Conservation (phyloP, 2,888 invertebrate genomes). For the Aphidius colemani region DNA sequence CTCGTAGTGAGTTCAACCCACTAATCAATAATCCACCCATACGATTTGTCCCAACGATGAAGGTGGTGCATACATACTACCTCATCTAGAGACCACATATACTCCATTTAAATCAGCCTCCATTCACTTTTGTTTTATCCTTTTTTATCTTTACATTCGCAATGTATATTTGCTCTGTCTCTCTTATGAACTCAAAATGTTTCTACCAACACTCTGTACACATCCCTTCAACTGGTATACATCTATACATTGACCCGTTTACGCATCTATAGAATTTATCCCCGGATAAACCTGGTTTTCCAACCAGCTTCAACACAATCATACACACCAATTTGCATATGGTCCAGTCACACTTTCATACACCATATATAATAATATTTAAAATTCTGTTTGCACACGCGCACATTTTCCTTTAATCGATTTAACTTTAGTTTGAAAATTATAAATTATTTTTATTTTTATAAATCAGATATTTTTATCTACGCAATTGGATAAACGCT, state of each 20-base stretch:
- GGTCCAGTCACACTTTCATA: slow-evolving; percentile 29
- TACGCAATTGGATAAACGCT: not conserved
- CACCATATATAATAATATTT: slow-evolving; percentile 32
- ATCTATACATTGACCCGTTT: slow-evolving; percentile 25
- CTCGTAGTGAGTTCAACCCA: slow-evolving; percentile 35
- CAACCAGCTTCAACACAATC: slow-evolving; percentile 12
- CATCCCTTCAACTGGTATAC: slow-evolving; percentile 10
- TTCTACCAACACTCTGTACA: slow-evolving; percentile 5
- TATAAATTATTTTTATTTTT: slow-evolving; percentile 27
- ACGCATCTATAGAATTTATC: slow-evolving; percentile 34
- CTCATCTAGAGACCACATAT: too few species aligned
- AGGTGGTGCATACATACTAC: too few species aligned
- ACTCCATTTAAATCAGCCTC: slow-evolving; percentile 10
- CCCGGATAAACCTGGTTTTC: slow-evolving; percentile 32
- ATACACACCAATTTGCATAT: slow-evolving; percentile 22
- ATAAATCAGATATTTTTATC: not conserved
- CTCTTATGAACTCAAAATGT: not conserved
- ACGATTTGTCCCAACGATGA: slow-evolving; percentile 2
- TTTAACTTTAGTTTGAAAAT: slow-evolving; percentile 9
- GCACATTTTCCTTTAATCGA: slow-evolving; percentile 24
- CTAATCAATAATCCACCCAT: slow-evolving; percentile 45
- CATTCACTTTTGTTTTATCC: slow-evolving; percentile 2
- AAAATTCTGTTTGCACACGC: slow-evolving; percentile 37
- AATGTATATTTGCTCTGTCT: not conserved
- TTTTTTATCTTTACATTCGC: not conserved